phyloP scores from a whole-genome alignment of 2,888 invertebrate genomes.

The Spodoptera exigua region DNA sequence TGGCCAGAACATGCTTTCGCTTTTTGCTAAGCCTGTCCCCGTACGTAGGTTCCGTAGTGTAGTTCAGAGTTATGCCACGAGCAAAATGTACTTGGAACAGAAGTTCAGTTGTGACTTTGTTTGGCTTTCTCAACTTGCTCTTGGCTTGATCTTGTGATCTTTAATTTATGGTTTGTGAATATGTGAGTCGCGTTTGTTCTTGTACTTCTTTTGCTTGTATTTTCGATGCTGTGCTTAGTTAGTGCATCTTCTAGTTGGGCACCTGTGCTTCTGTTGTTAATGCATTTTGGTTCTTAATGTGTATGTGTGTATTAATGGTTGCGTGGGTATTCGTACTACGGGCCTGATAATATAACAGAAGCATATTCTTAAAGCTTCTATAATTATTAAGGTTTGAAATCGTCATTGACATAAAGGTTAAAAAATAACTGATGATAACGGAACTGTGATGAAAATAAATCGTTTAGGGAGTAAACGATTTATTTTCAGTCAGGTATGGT shows the following conservation, averaged over 20 bases:
- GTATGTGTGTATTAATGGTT: no score
- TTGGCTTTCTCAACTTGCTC: conserved; percentile 26
- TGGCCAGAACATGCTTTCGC: conserved; percentile 74
- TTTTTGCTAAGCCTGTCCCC: conserved; percentile 69
- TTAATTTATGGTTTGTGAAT: conserved; percentile 30
- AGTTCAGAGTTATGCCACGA: conserved; percentile 34
- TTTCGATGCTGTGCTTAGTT: conserved; percentile 2
- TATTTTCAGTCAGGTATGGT: no score
- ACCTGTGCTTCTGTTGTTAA: no score
- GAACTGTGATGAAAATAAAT: no score
- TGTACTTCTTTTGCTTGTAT: conserved; percentile 19
- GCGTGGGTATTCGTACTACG: no score
- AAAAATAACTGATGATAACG: no score
- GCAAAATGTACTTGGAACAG: conserved; percentile 25
- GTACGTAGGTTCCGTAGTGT: conserved; percentile 26
- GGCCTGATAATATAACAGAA: no score
- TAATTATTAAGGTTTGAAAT: no score
- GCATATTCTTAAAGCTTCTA: no score
- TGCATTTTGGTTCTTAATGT: no score
- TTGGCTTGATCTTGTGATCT: conserved; percentile 32
- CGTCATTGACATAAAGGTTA: no score
- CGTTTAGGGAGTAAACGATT: no score
- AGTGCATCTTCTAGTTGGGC: neutral
- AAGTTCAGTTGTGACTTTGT: conserved; percentile 26
- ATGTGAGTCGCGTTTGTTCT: neutral